Conservation (phyloP, 1,140 invertebrate species). For the Formica exsecta region DNA sequence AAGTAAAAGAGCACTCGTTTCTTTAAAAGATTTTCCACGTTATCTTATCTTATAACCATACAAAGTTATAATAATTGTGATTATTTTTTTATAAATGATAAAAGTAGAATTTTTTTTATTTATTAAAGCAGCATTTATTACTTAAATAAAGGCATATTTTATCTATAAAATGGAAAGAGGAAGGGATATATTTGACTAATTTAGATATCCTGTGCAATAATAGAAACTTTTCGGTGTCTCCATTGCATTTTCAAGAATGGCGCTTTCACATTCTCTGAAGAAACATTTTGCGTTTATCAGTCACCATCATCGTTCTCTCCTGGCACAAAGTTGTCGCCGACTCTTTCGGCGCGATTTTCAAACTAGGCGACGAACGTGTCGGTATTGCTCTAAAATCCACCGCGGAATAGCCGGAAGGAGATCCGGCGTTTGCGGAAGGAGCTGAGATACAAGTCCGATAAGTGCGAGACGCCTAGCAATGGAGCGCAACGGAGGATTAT, state of each 20-base stretch:
- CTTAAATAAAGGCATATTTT: neutral
- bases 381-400: constrained; percentile 44
- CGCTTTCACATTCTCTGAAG: neutral
- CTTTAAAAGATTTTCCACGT: neutral
- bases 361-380: constrained; percentile 4
- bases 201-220: neutral
- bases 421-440: constrained; percentile 61
- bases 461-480: constrained; percentile 77
- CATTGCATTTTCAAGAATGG: neutral
- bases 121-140: neutral
- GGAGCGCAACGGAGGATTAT: constrained; percentile 77
- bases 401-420: constrained; percentile 40
- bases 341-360: neutral
- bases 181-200: neutral
- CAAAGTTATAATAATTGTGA: neutral
- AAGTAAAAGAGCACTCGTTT: too few species aligned
- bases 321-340: neutral
- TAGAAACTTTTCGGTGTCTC: neutral
- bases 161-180: neutral
- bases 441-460: constrained; percentile 78
- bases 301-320: neutral
- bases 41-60: neutral
- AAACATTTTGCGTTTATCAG: constrained; percentile 10
- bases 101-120: neutral
- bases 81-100: neutral